Percentiles rank a stretch among this genome's conserved stretches.
phyloP scores from a whole-genome alignment of 2,113 vertebrate species.

The Chrysochloris asiatica region DNA sequence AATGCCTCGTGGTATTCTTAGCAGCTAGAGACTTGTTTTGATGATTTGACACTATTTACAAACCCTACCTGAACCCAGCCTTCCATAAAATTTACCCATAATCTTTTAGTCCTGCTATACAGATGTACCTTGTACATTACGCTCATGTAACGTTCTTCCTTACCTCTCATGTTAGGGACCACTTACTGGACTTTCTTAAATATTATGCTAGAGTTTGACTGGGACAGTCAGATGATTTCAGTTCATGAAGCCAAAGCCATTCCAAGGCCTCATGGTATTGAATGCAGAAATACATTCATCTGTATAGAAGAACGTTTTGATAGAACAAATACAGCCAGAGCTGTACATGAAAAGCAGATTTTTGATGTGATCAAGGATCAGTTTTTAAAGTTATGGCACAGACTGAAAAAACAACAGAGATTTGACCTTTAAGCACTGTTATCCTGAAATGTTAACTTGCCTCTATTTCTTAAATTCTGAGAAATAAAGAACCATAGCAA shows the following conservation, averaged over 20 bases:
- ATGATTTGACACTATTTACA: slow-evolving; percentile 99
- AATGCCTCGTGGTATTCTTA: slow-evolving; percentile 97
- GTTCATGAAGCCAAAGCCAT: slow-evolving; percentile 92
- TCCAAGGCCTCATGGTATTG: slow-evolving; percentile 86
- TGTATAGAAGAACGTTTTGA: slow-evolving; percentile 99
- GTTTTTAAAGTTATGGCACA: slow-evolving; percentile 90
- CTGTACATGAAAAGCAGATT: slow-evolving; percentile 93
- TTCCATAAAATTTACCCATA: too few species aligned
- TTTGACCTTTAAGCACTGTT: slow-evolving; percentile 87
- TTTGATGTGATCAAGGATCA: slow-evolving; percentile 91
- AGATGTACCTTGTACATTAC: slow-evolving; percentile 91
- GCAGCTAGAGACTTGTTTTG: slow-evolving; percentile 96
- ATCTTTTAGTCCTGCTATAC: slow-evolving; percentile 87
- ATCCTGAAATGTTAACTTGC: slow-evolving; percentile 84
- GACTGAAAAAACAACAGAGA: slow-evolving; percentile 88
- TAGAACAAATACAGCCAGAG: slow-evolving; percentile 94
- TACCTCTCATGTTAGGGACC: slow-evolving; percentile 92
- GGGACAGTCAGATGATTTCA: too few species aligned
- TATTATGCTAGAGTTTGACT: slow-evolving; percentile 95
- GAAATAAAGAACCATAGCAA: slow-evolving; percentile 77
- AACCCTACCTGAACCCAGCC: slow-evolving; percentile 66
- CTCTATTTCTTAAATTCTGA: slow-evolving; percentile 76
- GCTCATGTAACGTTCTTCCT: slow-evolving; percentile 87
- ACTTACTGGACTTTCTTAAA: slow-evolving; percentile 95
- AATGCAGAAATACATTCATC: slow-evolving; percentile 96